Conservation (phyloP, 37 sponge, comb jelly and placozoan species). For the Haliclona indistincta region DNA sequence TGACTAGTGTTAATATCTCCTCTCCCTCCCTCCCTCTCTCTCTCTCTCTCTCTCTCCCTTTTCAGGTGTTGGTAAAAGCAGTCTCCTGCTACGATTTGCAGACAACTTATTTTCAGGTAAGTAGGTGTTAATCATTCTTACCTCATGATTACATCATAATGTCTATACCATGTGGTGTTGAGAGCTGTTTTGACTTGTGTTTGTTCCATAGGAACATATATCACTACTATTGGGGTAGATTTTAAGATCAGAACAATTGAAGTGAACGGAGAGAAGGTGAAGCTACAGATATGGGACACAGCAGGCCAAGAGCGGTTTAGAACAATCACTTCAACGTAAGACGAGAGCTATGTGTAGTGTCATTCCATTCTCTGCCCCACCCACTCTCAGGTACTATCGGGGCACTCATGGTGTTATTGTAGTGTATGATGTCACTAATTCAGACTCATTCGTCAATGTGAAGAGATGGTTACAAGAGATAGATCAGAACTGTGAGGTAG, state of each 20-base stretch:
- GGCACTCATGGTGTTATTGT: conserved; percentile 99
- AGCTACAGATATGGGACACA: conserved; percentile 99
- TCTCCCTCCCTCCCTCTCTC: not conserved
- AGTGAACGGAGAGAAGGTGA: conserved; percentile 97
- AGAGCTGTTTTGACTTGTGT: not conserved
- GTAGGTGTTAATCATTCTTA: not conserved
- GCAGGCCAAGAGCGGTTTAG: conserved; percentile 99
- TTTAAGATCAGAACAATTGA: conserved; percentile 99
- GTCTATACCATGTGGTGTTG: not conserved
- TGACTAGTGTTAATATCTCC: not conserved
- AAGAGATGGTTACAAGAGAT: conserved; percentile 98
- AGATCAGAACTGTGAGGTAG: conserved; percentile 98
- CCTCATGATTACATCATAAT: not conserved
- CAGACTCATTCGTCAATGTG: conserved; percentile 94
- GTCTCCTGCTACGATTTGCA: conserved; percentile 93
- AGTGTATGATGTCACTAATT: conserved; percentile 97
- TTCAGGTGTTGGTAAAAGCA: conserved; percentile 98
- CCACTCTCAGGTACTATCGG: conserved; percentile 86
- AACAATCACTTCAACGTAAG: conserved; percentile 95
- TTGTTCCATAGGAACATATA: conserved; percentile 86
- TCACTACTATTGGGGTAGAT: conserved; percentile 99
- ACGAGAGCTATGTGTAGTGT: not conserved
- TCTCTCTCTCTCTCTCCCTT: not conserved
- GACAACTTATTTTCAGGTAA: conserved; percentile 98
- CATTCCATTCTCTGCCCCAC: not conserved